Evolutionary conservation across 2,888 invertebrate species (phyloP), one percentile per base, ranked within the genome.

Genomic region (Tetanocera ferruginea): DNA sequence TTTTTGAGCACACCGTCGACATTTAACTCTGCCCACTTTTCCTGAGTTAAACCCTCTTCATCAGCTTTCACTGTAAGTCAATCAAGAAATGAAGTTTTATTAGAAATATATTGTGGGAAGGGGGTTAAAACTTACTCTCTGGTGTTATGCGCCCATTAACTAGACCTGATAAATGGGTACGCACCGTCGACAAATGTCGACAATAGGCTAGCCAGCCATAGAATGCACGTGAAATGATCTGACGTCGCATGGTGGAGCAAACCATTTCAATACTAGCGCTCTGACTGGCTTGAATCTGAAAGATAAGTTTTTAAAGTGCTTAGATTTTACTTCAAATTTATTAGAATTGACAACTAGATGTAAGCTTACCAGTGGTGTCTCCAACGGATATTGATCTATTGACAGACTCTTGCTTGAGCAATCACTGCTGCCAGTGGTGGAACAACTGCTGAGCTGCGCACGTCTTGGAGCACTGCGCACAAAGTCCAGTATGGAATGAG

Each of bases 131-230:
- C 85, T 80, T 83, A 93, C 93, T 91, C 87, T 92, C 92, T 69
- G 92, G 92, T 14, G 95, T 91, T 76, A 96, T 95, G 80, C 92
- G 92, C 0, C 93, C 92, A 88, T 96, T 93, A 0, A 98, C 96
- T 23, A 98, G 91, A 0, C 97, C 97, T 43, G 97, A 96, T 19
- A 98, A 92, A 90, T 98, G 98, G 0, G 96, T 97, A 62, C 98
- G 91, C 0, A 98, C 97, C 0, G 98, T 98, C 51, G 96, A 95
- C 85, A 98, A 91, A 86, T 98, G 98, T 23, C 98, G 92, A 86
- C 97, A 97, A 88, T 98, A 97, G 0, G 97, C 97, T 79, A 98
- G 91, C 98, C 98, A 98, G 70, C 98, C 98, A 88, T 98, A 98
- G 90, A 98, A 98, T 17, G 98, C 98, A 78, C 98, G 91, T 0